Evolutionary conservation across 2,797 vertebrate species (phyloP).

Genomic region (Sebastes jordani): DNA sequence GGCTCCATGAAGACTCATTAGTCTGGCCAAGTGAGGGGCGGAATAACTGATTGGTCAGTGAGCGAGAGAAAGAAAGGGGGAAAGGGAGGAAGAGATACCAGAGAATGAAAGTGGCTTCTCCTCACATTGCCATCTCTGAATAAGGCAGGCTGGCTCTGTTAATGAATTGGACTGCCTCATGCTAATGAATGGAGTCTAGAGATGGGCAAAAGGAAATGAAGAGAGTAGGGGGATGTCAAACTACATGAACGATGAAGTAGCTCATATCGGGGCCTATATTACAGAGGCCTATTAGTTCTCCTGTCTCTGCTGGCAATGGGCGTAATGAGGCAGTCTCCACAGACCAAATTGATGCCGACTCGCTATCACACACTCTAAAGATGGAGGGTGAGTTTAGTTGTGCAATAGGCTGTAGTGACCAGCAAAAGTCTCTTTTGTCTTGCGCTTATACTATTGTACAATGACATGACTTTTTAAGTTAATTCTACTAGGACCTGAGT

Average conservation of each 20-base stretch:
- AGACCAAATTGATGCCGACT: constrained; percentile 51
- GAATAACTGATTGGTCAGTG: constrained; percentile 42
- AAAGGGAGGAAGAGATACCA: not conserved
- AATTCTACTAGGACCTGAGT: not conserved
- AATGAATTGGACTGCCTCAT: constrained; percentile 74
- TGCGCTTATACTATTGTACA: not conserved
- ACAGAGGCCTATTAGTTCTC: constrained; percentile 70
- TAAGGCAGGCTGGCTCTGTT: constrained; percentile 47
- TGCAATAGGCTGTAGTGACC: constrained; percentile 5
- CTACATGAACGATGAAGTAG: constrained; percentile 75
- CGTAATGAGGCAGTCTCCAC: constrained; percentile 67
- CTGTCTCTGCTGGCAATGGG: constrained; percentile 65
- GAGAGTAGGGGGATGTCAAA: constrained; percentile 65
- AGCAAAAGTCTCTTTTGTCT: not conserved
- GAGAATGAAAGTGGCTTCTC: constrained; percentile 14
- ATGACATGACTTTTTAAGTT: not conserved
- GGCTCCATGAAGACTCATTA: constrained; percentile 33
- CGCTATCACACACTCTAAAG: constrained; percentile 12
- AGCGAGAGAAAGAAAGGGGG: constrained; percentile 1
- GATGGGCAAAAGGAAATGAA: constrained; percentile 72
- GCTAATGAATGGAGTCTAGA: constrained; percentile 76
- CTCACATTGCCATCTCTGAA: constrained; percentile 48
- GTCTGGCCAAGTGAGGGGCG: constrained; percentile 28
- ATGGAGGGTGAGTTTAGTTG: constrained; percentile 2
- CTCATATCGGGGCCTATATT: constrained; percentile 68